Percentiles rank a stretch among this genome's conserved stretches.
Evolutionary conservation across 2,888 invertebrate species (phyloP).

Genomic region (Dilophus febrilis): DNA sequence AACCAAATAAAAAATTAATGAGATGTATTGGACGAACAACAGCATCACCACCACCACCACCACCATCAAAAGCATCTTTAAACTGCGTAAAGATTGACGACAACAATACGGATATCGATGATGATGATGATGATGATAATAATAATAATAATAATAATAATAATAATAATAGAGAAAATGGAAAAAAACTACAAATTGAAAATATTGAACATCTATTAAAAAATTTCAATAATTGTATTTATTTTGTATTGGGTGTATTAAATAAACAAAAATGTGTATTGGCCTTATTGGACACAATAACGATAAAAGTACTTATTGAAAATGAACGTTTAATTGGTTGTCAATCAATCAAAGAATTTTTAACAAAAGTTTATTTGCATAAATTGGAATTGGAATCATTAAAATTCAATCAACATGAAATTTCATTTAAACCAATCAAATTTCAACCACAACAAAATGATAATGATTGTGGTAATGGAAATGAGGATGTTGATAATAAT

Average conservation of each 20-base stretch:
- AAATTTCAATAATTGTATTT: conserved; percentile 51
- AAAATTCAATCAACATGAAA: conserved; percentile 13
- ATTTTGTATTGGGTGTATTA: conserved; percentile 53
- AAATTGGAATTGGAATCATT: conserved; percentile 19
- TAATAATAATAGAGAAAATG: no score
- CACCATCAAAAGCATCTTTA: not conserved
- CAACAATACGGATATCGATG: not conserved
- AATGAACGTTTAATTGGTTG: conserved; percentile 43
- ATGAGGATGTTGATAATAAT: no score
- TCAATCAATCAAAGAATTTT: conserved; percentile 29
- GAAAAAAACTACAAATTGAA: conserved; percentile 4
- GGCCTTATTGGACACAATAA: conserved; percentile 31
- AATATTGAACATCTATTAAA: conserved; percentile 27
- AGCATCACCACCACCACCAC: not conserved
- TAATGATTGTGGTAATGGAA: no score
- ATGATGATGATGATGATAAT: no score
- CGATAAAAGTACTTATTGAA: conserved; percentile 47
- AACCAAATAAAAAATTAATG: not conserved
- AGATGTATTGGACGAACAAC: not conserved
- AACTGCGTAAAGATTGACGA: not conserved
- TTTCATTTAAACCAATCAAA: conserved; percentile 8
- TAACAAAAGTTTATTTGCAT: conserved; percentile 15
- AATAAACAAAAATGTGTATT: conserved; percentile 39
- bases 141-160: no score
- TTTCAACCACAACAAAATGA: conserved; percentile 5